Conservation (phyloP, 2,113 vertebrate species). For the Vidua chalybeata region DNA sequence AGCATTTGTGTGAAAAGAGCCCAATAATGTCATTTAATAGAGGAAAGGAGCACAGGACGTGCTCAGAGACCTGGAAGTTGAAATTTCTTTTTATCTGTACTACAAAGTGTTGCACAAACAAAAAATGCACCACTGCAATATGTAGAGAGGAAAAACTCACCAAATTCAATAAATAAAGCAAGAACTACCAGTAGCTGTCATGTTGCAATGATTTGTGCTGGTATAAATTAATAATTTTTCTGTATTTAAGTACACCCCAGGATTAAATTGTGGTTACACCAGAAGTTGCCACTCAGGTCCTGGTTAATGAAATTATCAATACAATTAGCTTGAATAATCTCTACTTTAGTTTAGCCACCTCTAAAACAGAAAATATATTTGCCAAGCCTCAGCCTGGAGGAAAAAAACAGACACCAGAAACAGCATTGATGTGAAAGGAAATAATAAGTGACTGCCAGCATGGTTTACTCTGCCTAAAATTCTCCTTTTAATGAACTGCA, state of each 20-base stretch:
- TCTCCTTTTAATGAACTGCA: not conserved
- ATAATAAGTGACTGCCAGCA: not conserved
- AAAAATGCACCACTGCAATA: not conserved
- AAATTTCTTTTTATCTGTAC: not conserved
- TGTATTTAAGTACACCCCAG: not conserved
- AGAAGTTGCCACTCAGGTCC: not conserved
- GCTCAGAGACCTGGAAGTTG: not conserved
- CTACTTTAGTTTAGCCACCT: not conserved
- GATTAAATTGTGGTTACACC: not conserved
- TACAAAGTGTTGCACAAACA: not conserved
- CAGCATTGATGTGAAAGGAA: fast-evolving
- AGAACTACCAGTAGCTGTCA: not conserved
- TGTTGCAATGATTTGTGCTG: not conserved
- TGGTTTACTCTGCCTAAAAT: not conserved
- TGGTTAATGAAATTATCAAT: not conserved
- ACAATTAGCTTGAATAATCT: not conserved
- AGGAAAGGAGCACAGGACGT: not conserved
- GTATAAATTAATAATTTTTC: not conserved
- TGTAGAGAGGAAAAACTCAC: not conserved
- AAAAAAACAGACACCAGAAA: not conserved
- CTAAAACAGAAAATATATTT: not conserved
- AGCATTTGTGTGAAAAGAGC: not conserved
- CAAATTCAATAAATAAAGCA: not conserved
- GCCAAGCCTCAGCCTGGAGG: not conserved
- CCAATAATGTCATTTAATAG: fast-evolving